Base-by-base conservation (phyloP, 2,797 vertebrate species). In the Liparis tanakae region DNA sequence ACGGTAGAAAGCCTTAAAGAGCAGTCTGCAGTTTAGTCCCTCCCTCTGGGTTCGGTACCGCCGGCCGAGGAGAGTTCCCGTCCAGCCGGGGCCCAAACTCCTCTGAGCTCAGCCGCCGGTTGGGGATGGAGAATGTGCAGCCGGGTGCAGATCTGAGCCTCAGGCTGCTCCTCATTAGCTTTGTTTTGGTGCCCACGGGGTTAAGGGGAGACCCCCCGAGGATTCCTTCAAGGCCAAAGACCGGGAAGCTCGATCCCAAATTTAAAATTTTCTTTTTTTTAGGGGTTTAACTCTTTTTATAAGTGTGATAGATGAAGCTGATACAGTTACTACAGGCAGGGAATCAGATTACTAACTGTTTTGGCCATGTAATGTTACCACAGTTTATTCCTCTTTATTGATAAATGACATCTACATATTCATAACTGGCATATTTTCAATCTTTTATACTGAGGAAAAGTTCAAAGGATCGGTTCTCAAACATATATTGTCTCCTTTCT, bases 151-250 rank as follows among this genome's bases (percentile, higher is more conserved):
- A 85, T 80, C 56, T 82, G 81, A 87, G 73, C 18, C 67, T 63
- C 61, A 9, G 72, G 82, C 91, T 88, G 90, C 89, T 89, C 86
- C 85, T 86, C 80, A 83, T 92, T 92, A 89, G 82, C 76, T 81
- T 57, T 50, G 17, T 54, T 41, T 81, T 48, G 70, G 68, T 36
- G 37, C 74, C 76, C 61, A 7, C 18, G 68, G 76, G 86, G 85
- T 90, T 88, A 92, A 89, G 34, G 1, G 60, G 76, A 79, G 78
- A 89, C 83, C 79, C 79, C 83, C 67, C 1, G 30, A 67, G 83
- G 76, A 67, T 80, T 78, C 74, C 62, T 68, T 76, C 81, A 84
- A 86, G 84, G 75, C 82, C 81, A 70, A 58, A 70, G 73, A 76
- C 66, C 39, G 58, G 36, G 67, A 54, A 34, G 18, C 34, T 60